A percentile compares a stretch with the other conserved stretches of the same genome.
Conservation (phyloP, 1,140 invertebrate genomes). For the Drosophila ercepeae region DNA sequence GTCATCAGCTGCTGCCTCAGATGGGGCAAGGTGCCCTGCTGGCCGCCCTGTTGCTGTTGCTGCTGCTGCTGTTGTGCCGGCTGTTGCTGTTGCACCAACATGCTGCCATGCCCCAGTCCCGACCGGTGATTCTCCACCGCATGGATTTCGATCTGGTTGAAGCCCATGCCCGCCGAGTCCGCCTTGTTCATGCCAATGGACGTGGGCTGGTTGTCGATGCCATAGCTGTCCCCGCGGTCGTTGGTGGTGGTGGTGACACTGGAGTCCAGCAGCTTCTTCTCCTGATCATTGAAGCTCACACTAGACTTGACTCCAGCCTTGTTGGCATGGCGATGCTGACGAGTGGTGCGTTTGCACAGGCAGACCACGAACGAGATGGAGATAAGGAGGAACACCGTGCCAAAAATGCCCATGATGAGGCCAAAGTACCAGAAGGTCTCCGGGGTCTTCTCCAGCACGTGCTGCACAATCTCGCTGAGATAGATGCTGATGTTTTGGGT, state of each 20-base stretch:
- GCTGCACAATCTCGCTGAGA: conserved; percentile 88
- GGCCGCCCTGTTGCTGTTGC: conserved; percentile 34
- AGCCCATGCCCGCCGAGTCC: conserved; percentile 80
- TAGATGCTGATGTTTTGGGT: conserved; percentile 89
- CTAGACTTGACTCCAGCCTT: conserved; percentile 88
- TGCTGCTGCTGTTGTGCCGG: conserved; percentile 37
- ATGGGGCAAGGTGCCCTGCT: conserved; percentile 29
- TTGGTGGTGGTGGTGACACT: conserved; percentile 90
- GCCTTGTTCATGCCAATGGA: conserved; percentile 77
- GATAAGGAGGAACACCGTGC: conserved; percentile 77
- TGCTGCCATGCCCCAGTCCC: conserved; percentile 40
- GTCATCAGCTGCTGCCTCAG: conserved; percentile 73
- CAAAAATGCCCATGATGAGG: conserved; percentile 83
- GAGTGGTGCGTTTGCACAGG: conserved; percentile 84
- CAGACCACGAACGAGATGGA: conserved; percentile 84
- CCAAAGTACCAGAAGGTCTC: conserved; percentile 84
- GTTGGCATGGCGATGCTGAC: conserved; percentile 86
- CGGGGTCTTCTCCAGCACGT: conserved; percentile 78
- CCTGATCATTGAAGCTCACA: conserved; percentile 92
- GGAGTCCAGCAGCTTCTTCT: conserved; percentile 91
- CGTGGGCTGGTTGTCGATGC: conserved; percentile 85
- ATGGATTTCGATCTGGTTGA: conserved; percentile 88
- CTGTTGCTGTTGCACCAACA: conserved; percentile 45
- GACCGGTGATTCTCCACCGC: conserved; percentile 87
- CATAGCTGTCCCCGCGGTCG: conserved; percentile 87